A percentile compares a stretch with the other conserved stretches of the same genome.
Evolutionary conservation across 2,113 vertebrate genomes (phyloP).

Genomic region (Poecilia latipinna): DNA sequence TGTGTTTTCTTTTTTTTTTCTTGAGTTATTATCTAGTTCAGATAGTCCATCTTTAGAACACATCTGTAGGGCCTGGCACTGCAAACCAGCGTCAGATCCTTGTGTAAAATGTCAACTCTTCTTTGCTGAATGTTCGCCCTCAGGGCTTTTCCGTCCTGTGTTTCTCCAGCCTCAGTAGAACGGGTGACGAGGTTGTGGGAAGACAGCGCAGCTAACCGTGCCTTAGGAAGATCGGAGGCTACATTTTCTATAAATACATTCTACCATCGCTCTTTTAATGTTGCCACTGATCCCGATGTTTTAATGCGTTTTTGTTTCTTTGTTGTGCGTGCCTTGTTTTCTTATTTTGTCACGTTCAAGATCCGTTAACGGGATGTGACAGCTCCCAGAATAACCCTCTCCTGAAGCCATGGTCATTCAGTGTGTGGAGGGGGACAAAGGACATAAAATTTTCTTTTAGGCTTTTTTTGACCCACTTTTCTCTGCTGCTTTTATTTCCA

Average conservation of each 20-base stretch:
- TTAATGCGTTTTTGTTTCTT: slow-evolving; percentile 4
- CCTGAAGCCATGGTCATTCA: slow-evolving; percentile 16
- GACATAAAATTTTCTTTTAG: slow-evolving; percentile 14
- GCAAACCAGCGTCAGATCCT: not conserved
- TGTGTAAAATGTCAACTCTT: not conserved
- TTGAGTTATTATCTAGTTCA: not conserved
- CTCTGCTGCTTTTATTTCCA: not conserved
- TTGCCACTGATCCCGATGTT: slow-evolving; percentile 4
- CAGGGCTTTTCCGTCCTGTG: not conserved
- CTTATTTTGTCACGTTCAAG: slow-evolving; percentile 21
- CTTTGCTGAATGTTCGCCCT: not conserved
- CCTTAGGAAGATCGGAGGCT: not conserved
- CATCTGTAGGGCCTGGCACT: not conserved
- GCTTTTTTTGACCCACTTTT: slow-evolving; percentile 31
- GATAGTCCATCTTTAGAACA: not conserved
- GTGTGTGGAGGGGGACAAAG: not conserved
- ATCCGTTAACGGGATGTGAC: slow-evolving; percentile 41
- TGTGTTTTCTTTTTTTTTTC: not conserved
- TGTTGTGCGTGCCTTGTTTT: slow-evolving; percentile 16
- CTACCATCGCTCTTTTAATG: not conserved
- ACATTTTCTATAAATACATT: not conserved
- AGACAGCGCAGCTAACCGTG: not conserved
- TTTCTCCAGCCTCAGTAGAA: not conserved
- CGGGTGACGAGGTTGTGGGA: not conserved
- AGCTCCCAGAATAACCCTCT: slow-evolving; percentile 35